phyloP scores from a whole-genome alignment of 2,113 vertebrate species.

The Mobula hypostoma region DNA sequence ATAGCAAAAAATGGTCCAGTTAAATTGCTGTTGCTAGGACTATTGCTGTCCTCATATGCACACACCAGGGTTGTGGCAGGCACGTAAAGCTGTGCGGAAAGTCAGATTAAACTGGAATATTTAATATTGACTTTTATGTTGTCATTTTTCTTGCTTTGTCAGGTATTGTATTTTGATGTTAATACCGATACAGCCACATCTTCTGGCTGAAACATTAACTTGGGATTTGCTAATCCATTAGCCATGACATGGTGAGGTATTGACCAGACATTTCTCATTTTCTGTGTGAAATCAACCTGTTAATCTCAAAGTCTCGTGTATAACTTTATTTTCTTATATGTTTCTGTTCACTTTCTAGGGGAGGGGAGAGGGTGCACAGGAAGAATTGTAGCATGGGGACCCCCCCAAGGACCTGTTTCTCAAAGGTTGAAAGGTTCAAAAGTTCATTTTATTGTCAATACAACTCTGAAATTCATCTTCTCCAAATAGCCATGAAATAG shows the following conservation, averaged over 20 bases:
- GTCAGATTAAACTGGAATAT: background rate
- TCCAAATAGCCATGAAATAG: too few species aligned
- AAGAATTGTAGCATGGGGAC: too few species aligned
- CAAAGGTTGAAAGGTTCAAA: background rate
- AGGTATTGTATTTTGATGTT: background rate
- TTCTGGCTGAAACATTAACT: background rate
- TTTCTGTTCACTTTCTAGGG: background rate
- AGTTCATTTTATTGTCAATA: too few species aligned
- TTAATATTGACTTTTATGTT: background rate
- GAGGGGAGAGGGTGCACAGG: too few species aligned
- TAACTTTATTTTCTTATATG: conserved; percentile 7
- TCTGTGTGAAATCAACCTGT: background rate
- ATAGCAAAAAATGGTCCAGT: too few species aligned
- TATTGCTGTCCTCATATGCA: background rate
- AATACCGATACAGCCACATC: background rate
- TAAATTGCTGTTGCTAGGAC: background rate
- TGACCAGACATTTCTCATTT: conserved; percentile 10
- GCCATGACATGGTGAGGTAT: background rate
- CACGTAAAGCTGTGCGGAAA: background rate
- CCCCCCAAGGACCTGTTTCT: background rate
- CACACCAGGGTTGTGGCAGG: background rate
- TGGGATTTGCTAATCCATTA: conserved; percentile 15
- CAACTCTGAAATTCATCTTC: too few species aligned
- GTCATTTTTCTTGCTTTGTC: background rate
- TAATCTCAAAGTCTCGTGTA: background rate